Evolutionary conservation across 2,888 invertebrate species (phyloP), one percentile per base, ranked within the genome.

Genomic region (Latrodectus elegans): DNA sequence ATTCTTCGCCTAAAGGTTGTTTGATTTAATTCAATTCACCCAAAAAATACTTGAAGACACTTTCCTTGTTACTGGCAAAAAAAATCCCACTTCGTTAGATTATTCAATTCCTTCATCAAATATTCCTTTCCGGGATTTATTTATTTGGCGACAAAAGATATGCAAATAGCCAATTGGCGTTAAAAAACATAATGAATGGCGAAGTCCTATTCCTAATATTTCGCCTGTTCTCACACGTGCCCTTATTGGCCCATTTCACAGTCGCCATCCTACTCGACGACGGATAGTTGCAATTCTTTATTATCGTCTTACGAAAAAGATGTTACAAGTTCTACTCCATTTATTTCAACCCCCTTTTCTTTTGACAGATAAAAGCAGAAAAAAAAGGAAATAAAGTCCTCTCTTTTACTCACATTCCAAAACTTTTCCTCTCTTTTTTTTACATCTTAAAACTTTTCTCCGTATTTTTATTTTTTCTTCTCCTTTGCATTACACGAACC

Each of bases 261-360:
- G 60, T 60, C 60, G n/a, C 60, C 60, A 10, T 60, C 12, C 38
- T 38, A n/a, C 60, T 60, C n/a, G 60, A 60, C 12, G 55, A 10
- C 55, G 3, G 15, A 55, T 55, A 55, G 60, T 60, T n/a, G 60
- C 6, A 11, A 60, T 60, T 11, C 60, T 60, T 60, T 60, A 60
- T 60, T 60, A 60, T 60, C 60, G 12, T 60, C 60, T 11, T 12
- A 60, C 60, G 60, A 60, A 60, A 60, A 60, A 60, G 60, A 60
- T 60, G 60, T 60, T 60, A 60, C 60, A 60, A 60, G 60, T 60
- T 60, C 12, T 60, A 60, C 14, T 60, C 60, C 60, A 60, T 60
- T 60, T 60, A 60, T 60, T 60, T 60, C 60, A 15, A n/a, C 60
- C 60, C 10, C 38, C 38, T 38, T 38, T 60, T 60, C 60, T 12